These are phyloP conservation scores for Parauchenoglanis punctatus DNA, from an alignment of 2,797 vertebrate species.

Conservation along the genomic window DNA sequence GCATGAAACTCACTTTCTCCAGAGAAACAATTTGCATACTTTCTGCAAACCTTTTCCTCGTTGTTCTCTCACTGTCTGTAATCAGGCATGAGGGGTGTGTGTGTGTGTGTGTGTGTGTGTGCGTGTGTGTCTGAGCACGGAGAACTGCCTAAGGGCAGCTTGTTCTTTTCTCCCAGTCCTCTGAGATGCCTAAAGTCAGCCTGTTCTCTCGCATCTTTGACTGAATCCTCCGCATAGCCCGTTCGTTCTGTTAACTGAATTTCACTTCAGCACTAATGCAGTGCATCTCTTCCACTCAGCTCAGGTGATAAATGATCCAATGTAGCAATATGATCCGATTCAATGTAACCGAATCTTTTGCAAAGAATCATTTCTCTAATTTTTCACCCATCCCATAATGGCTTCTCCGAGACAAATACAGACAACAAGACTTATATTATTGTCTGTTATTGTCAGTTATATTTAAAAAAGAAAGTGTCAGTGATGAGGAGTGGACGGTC, in stretches of 20 bases:
- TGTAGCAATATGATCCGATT: not conserved
- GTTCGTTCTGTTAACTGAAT: not conserved
- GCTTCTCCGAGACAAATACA: not conserved
- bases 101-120: conserved; percentile 8
- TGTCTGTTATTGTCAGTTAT: no score
- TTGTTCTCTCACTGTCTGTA: conserved; percentile 19
- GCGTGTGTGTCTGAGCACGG: not conserved
- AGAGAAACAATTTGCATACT: conserved; percentile 53
- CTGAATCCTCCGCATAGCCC: not conserved
- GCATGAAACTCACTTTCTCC: conserved; percentile 35
- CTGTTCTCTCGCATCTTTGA: conserved; percentile 16
- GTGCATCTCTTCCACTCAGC: not conserved
- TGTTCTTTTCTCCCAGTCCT: conserved; percentile 38
- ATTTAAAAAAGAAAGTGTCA: no score
- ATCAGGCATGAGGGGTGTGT: conserved; percentile 37
- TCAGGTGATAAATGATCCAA: not conserved
- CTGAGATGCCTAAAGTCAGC: conserved; percentile 37
- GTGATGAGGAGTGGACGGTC: not conserved
- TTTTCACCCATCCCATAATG: no score
- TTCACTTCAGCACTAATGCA: not conserved
- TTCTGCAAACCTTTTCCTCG: conserved; percentile 28
- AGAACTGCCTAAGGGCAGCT: conserved; percentile 40
- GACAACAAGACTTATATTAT: no score
- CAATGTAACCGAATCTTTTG: not conserved
- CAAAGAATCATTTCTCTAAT: not conserved